Evolutionary conservation across 1,140 invertebrate species (phyloP).

Genomic region (Leptinotarsa texana): DNA sequence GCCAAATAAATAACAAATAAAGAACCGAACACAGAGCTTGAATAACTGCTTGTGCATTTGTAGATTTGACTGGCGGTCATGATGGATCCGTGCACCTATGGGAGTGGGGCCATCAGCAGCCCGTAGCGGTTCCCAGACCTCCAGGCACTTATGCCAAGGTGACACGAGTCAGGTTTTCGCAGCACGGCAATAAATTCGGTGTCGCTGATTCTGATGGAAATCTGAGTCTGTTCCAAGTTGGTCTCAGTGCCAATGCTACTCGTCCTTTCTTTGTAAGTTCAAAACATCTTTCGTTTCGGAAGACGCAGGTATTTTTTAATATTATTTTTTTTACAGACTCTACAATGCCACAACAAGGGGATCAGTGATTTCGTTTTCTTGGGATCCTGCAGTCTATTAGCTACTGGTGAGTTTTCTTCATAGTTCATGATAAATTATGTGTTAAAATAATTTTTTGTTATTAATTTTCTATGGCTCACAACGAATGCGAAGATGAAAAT

Average conservation of each 20-base stretch:
- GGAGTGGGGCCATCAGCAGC: conserved; percentile 95
- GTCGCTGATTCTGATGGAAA: conserved; percentile 91
- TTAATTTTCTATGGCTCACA: too few species aligned
- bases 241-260: conserved; percentile 77
- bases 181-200: conserved; percentile 98
- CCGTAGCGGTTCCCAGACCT: conserved; percentile 85
- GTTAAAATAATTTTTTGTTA: too few species aligned
- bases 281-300: not conserved
- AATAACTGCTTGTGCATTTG: conserved; percentile 32
- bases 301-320: not conserved
- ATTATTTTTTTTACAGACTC: conserved; percentile 67
- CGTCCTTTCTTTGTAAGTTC: conserved; percentile 94
- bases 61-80: conserved; percentile 93
- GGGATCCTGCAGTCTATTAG: conserved; percentile 94
- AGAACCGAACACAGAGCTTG: too few species aligned
- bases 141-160: conserved; percentile 92
- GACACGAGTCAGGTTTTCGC: conserved; percentile 90
- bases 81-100: conserved; percentile 97
- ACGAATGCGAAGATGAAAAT: too few species aligned
- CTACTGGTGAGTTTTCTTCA: conserved; percentile 67
- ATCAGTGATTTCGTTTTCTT: conserved; percentile 97
- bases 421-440: too few species aligned
- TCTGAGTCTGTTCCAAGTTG: conserved; percentile 92
- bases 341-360: conserved; percentile 96
- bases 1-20: too few species aligned